Percentiles rank a stretch among this genome's conserved stretches.
Conservation (phyloP, 2,888 invertebrate genomes). For the Apodemia hepburni region DNA sequence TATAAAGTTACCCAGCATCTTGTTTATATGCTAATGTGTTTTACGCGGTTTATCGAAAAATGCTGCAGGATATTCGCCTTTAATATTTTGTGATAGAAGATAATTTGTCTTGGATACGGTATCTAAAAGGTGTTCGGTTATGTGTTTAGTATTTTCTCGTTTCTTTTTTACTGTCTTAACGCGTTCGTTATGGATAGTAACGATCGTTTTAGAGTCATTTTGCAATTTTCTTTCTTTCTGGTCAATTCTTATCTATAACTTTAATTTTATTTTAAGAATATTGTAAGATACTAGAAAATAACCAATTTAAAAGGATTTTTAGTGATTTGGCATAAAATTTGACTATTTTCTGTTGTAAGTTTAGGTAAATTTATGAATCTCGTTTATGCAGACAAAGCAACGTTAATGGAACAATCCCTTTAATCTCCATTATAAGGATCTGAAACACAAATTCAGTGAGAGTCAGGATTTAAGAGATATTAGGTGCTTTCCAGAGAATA, state of each 20-base stretch:
- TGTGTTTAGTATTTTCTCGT: slow-evolving; percentile 14
- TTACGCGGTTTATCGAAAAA: slow-evolving; percentile 37
- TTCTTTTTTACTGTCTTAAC: slow-evolving; percentile 13
- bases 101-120: not conserved
- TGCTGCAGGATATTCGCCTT: slow-evolving; percentile 18
- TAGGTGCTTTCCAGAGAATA: no score
- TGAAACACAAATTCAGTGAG: no score
- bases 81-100: slow-evolving; percentile 14
- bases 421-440: no score
- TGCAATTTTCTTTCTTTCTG: slow-evolving; percentile 2
- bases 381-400: no score
- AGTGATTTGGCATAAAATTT: not conserved
- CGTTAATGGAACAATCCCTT: no score
- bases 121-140: slow-evolving; percentile 13
- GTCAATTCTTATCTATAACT: not conserved
- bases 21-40: slow-evolving; percentile 62
- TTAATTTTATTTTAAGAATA: not conserved
- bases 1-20: slow-evolving; percentile 45
- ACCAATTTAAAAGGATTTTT: not conserved
- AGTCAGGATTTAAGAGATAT: no score
- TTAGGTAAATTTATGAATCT: no score
- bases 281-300: not conserved
- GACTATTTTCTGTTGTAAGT: not conserved
- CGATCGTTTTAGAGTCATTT: slow-evolving; percentile 4
- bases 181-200: slow-evolving; percentile 8